Evolutionary conservation across 2,888 invertebrate genomes (phyloP), one percentile per base, ranked within the genome.

Genomic region (Buathra laborator): DNA sequence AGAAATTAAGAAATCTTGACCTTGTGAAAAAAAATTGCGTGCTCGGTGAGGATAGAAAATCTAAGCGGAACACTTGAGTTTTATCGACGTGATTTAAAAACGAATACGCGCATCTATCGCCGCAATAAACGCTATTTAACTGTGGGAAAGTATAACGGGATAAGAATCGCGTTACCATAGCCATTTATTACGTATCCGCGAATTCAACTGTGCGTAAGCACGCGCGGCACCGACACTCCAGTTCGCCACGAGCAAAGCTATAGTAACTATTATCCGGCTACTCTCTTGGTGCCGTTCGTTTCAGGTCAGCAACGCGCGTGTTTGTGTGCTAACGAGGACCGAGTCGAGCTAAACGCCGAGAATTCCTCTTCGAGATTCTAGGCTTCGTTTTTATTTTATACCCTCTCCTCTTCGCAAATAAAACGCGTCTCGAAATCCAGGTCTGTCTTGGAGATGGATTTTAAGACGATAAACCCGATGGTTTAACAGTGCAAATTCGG

Each of bases 151-250:
- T 76, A 67, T 85, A 85, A 72, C 82, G 82, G 80, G n/a, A 78
- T 32, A 46, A 43, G 74, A 51, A 74, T 81, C 64, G 67, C 79
- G 79, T 79, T 82, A 32, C 67, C 53, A 67, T 29, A 59, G 67
- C 76, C 67, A 76, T 86, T 86, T 82, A 71, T 79, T 76, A 67
- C 72, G 62, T 62, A 80, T 86, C 67, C 84, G 82, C 67, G 76
- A 85, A 74, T 84, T 72, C 56, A 76, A 84, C 53, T 75, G 77
- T 80, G 82, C 86, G 82, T 84, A 82, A 62, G 79, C 79, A 76
- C 75, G 82, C 67, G 51, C 59, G 48, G 44, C 29, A 37, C 43
- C 16, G 37, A 43, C 37, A 48, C 48, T 62, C 43, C 51, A 44
- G n/a, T 68, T 70, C 76, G 46, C 51, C 64, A 56, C 56, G 32